Percentiles rank a stretch among this genome's conserved stretches.
These are phyloP conservation scores for Tonatia bakeri DNA, from an alignment of 2,113 vertebrate species.

Conservation along the genomic window DNA sequence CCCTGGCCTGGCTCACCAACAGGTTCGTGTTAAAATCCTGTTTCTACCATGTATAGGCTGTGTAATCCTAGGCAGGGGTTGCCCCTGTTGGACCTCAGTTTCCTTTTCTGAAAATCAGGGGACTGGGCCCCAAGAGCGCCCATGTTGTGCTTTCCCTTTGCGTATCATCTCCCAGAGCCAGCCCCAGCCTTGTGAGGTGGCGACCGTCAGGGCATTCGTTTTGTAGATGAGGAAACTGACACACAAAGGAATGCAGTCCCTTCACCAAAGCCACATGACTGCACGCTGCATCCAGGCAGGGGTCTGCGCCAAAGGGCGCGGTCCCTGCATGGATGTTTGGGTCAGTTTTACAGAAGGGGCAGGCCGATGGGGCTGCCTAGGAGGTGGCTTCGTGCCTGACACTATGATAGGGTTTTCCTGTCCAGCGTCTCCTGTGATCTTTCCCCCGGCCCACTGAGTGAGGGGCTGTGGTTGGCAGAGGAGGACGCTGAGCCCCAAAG, in stretches of 20 bases:
- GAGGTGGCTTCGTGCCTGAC: not conserved
- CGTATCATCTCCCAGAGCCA: not conserved
- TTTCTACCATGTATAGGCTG: rapidly evolving
- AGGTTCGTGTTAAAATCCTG: not conserved
- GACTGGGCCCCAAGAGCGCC: not conserved
- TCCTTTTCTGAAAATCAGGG: not conserved
- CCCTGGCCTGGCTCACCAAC: not conserved
- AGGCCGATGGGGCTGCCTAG: not conserved
- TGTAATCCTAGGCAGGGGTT: too few species aligned
- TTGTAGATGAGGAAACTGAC: not conserved
- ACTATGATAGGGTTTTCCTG: not conserved
- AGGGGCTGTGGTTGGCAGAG: not conserved
- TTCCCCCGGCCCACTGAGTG: rapidly evolving
- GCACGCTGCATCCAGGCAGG: not conserved
- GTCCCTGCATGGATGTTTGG: not conserved
- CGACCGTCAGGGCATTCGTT: rapidly evolving
- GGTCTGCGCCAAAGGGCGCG: not conserved
- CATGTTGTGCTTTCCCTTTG: not conserved
- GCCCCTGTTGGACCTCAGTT: not conserved
- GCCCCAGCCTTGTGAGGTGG: not conserved
- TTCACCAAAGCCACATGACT: not conserved
- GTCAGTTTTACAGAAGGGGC: not conserved
- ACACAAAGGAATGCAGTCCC: not conserved
- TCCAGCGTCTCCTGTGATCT: not conserved
- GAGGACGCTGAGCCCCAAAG: not conserved